Base-by-base conservation (phyloP, 2,888 invertebrate genomes). In the Tholera decimalis region DNA sequence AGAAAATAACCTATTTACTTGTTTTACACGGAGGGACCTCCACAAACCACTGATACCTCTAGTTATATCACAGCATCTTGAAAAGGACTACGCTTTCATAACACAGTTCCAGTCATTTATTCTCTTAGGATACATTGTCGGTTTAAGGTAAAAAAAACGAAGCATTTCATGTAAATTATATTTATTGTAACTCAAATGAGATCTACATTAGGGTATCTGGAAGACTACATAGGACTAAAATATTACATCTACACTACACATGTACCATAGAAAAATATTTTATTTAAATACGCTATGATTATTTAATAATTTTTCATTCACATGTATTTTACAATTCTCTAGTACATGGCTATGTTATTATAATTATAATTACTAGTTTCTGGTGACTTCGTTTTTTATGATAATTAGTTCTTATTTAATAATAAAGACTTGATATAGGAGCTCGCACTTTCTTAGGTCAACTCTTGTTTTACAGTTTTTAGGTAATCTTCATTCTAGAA, bases 151-250 rank as follows among this genome's bases (percentile, higher is more conserved):
- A 50, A 49, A 43, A 50, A 57, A 72, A 53, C 15, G 0, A 46
- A 3, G 28, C 33, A 53, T 43, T 33, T 44, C 28, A 63, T 69
- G 66, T 78, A 80, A 80, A 82, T 71, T 78, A 73, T 73, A 73
- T 82, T 82, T 82, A 80, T 82, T 81, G 54, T 81, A 78, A 80
- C 80, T 80, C 85, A 84, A 84, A 86, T 92, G 92, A 92, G 92
- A 92, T 92, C 92, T 90, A 89, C 83, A 83, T 85, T 90, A 91
- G 85, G 87, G 85, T 88, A 86, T 84, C 86, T 91, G 92, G 92
- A 92, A 91, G 92, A 92, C 92, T 90, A 91, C 89, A 82, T 74
- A 82, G 76, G 79, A 80, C 76, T 79, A 81, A 77, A 74, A 67
- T 54, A 72, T 75, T 68, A 75, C 53, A 58, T 46, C 46, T 66